phyloP scores from a whole-genome alignment of 2,888 invertebrate genomes.

The Microchrysa polita region DNA sequence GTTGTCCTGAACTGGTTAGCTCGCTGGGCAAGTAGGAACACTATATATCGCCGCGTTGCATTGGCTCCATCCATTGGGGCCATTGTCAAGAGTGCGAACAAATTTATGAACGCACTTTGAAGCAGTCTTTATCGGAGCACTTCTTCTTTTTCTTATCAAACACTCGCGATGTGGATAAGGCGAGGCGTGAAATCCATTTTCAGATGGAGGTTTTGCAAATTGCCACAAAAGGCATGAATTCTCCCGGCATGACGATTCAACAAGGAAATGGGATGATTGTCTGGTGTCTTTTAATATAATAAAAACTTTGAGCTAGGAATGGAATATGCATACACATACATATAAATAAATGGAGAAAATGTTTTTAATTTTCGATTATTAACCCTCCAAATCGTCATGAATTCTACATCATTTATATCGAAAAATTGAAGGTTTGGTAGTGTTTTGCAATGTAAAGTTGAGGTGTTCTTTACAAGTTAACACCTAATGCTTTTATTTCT shows the following conservation, averaged over 20 bases:
- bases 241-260: neutral
- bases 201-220: slow-evolving; percentile 15
- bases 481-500: no score
- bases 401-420: no score
- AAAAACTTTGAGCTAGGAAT: neutral
- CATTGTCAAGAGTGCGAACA: slow-evolving; percentile 36
- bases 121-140: slow-evolving; percentile 32
- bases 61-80: neutral
- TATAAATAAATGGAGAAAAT: no score
- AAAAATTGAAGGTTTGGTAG: no score
- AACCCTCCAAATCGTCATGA: no score
- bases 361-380: no score
- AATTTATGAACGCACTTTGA: slow-evolving; percentile 43
- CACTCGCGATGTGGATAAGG: slow-evolving; percentile 14
- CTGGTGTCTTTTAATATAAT: neutral
- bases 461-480: no score
- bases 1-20: slow-evolving; percentile 22
- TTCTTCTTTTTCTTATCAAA: slow-evolving; percentile 34
- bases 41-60: neutral
- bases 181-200: slow-evolving; percentile 21
- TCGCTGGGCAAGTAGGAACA: slow-evolving; percentile 21
- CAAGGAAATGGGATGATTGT: neutral
- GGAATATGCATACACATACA: no score
- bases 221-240: slow-evolving; percentile 8
- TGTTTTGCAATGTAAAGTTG: no score